A percentile compares a stretch with the other conserved stretches of the same genome.
Conservation (phyloP, 2,888 invertebrate species). For the Ormyrus nitidulus region DNA sequence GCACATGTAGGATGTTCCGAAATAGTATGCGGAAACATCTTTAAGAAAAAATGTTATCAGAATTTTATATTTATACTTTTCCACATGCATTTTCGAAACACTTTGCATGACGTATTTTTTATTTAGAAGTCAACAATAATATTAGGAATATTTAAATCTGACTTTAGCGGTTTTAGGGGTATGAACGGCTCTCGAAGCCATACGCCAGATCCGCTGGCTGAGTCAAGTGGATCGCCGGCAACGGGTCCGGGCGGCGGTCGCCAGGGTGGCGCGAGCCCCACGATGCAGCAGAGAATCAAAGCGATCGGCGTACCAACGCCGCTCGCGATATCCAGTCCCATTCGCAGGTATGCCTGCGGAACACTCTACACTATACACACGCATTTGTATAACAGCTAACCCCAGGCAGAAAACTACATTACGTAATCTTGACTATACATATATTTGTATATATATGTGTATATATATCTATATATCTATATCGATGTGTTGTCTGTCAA, state of each 20-base stretch:
- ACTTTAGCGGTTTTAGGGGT: constrained; percentile 73
- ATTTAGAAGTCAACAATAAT: no score
- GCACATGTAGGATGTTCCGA: no score
- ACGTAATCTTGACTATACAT: background rate
- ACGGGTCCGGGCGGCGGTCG: constrained; percentile 69
- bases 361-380: constrained; percentile 9
- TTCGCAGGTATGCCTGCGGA: constrained; percentile 84
- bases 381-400: background rate
- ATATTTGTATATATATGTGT: background rate
- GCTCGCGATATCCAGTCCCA: constrained; percentile 90
- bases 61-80: no score
- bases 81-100: no score
- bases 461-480: constrained; percentile 16
- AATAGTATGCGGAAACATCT: no score
- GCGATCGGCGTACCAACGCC: constrained; percentile 93
- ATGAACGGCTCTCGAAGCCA: constrained; percentile 81
- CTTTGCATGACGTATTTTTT: no score
- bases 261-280: constrained; percentile 83
- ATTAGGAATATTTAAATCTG: no score
- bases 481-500: constrained; percentile 59
- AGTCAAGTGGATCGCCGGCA: constrained; percentile 76
- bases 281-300: constrained; percentile 93
- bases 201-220: constrained; percentile 79
- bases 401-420: background rate
- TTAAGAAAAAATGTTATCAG: no score